These are phyloP conservation scores for Pseudomyrmex pallidus DNA, from an alignment of 1,140 invertebrate genomes.

Conservation along the genomic window DNA sequence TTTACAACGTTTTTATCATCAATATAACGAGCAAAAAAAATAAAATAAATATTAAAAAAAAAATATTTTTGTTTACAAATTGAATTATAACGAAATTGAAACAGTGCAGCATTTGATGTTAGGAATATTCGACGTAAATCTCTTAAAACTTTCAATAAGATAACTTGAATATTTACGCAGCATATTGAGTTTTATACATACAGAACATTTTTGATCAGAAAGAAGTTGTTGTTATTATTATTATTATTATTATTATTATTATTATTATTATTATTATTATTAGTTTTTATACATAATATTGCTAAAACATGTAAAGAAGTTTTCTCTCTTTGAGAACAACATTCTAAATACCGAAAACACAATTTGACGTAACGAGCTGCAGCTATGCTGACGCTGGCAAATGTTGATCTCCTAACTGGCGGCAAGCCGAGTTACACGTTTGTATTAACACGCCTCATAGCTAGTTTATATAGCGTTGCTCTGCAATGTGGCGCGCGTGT, in stretches of 20 bases:
- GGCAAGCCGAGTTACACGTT: constrained; percentile 47
- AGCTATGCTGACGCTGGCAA: not conserved
- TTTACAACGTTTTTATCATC: constrained; percentile 12
- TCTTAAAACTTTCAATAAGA: not conserved
- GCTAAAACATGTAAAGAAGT: not conserved
- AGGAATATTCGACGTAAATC: not conserved
- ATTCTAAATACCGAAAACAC: constrained; percentile 23
- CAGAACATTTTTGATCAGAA: no score
- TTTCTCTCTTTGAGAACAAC: not conserved
- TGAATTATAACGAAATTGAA: constrained; percentile 37
- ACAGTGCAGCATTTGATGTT: not conserved
- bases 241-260: not conserved
- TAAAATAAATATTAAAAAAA: constrained; percentile 20
- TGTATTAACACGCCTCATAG: constrained; percentile 30
- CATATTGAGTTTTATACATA: no score
- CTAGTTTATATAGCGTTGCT: constrained; percentile 16
- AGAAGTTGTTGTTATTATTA: not conserved
- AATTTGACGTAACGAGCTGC: constrained; percentile 39
- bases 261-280: not conserved
- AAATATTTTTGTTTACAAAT: constrained; percentile 40
- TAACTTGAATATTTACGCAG: no score
- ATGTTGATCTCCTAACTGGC: constrained; percentile 33
- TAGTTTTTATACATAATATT: not conserved
- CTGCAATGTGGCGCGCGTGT: not conserved
- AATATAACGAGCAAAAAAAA: constrained; percentile 28